Percentiles rank a stretch among this genome's conserved stretches.
Conservation (phyloP, 2,113 vertebrate genomes). For the Taxidea taxus region DNA sequence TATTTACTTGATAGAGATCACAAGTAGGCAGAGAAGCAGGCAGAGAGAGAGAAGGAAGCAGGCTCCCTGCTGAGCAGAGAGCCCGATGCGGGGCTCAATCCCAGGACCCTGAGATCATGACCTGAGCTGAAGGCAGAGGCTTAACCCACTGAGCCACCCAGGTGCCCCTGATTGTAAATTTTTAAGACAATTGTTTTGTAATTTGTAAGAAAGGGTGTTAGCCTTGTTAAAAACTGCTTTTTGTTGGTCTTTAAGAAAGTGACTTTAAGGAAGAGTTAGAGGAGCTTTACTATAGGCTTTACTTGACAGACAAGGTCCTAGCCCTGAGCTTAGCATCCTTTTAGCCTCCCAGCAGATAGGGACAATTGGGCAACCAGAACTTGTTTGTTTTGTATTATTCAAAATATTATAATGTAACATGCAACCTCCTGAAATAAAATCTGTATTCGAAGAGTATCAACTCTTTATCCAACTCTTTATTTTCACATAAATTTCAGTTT, state of each 20-base stretch:
- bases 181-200: not conserved
- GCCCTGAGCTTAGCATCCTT: not conserved
- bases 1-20: too few species aligned
- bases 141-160: too few species aligned
- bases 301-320: not conserved
- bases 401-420: not conserved
- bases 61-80: too few species aligned
- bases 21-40: too few species aligned
- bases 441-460: not conserved
- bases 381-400: not conserved
- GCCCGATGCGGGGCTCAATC: too few species aligned
- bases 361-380: not conserved
- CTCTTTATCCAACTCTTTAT: not conserved
- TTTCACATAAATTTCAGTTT: not conserved
- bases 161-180: not conserved
- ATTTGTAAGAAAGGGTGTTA: not conserved
- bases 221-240: not conserved
- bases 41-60: too few species aligned
- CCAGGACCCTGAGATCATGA: too few species aligned
- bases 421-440: not conserved
- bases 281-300: not conserved
- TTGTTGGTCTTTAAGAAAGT: not conserved
- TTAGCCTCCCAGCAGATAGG: not conserved
- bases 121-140: too few species aligned
- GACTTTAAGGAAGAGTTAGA: not conserved